phyloP scores from a whole-genome alignment of 2,888 invertebrate genomes.

The Elysia crispata region DNA sequence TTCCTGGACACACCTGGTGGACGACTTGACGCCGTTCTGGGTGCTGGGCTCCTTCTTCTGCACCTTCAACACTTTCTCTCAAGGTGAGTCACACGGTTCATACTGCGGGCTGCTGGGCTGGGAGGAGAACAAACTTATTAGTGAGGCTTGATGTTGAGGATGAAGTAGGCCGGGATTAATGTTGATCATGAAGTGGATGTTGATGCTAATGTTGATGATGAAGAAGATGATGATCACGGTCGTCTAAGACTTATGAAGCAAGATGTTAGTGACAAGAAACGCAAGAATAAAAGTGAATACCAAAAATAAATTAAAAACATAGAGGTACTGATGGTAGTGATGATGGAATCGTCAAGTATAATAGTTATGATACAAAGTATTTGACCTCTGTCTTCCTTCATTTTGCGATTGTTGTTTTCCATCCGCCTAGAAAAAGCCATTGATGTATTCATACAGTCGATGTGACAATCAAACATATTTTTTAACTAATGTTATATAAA shows the following conservation, averaged over 20 bases:
- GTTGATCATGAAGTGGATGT: neutral
- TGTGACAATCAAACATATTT: too few relatives aligned
- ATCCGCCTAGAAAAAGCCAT: too few relatives aligned
- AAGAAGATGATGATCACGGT: neutral
- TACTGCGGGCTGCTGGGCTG: neutral
- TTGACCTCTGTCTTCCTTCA: too few relatives aligned
- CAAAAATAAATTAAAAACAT: too few relatives aligned
- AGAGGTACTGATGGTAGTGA: too few relatives aligned
- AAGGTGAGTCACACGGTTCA: slow-evolving; percentile 81
- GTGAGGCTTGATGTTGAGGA: neutral
- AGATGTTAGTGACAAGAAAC: too few relatives aligned
- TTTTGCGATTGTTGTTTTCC: too few relatives aligned
- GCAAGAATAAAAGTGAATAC: too few relatives aligned
- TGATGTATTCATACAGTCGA: too few relatives aligned
- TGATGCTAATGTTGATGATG: slow-evolving; percentile 1
- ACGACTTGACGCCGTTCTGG: slow-evolving; percentile 88
- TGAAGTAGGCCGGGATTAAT: neutral
- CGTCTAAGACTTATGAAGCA: too few relatives aligned
- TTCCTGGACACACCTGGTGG: slow-evolving; percentile 86
- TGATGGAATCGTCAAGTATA: neutral
- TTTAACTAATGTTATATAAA: too few relatives aligned
- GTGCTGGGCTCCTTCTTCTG: slow-evolving; percentile 86
- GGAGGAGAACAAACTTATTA: too few relatives aligned
- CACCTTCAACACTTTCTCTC: slow-evolving; percentile 86
- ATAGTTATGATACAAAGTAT: neutral